Evolutionary conservation across 2,888 invertebrate species (phyloP).

Genomic region (Zele albiditarsus): DNA sequence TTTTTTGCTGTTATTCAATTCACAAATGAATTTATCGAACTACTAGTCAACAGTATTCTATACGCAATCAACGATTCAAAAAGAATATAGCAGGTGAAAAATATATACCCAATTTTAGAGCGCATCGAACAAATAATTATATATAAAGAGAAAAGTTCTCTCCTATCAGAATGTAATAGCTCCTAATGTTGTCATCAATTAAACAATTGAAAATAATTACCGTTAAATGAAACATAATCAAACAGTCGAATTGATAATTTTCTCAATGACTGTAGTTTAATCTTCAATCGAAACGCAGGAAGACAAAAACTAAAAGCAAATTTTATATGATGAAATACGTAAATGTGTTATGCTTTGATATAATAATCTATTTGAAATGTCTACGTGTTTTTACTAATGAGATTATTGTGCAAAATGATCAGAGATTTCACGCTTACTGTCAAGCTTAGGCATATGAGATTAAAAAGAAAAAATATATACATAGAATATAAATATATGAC

Average conservation of each 20-base stretch:
- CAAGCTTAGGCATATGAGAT: slow-evolving; percentile 36
- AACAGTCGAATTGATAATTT: not conserved
- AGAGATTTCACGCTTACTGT: slow-evolving; percentile 40
- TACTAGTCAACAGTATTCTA: slow-evolving; percentile 19
- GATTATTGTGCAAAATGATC: slow-evolving; percentile 49
- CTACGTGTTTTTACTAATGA: slow-evolving; percentile 57
- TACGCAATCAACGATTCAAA: slow-evolving; percentile 16
- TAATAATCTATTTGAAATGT: slow-evolving; percentile 60
- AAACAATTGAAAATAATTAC: not conserved
- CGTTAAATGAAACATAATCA: not conserved
- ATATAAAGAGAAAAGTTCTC: not conserved
- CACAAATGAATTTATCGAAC: not conserved
- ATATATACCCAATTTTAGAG: slow-evolving; percentile 11
- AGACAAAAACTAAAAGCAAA: slow-evolving; percentile 25
- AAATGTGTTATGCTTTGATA: slow-evolving; percentile 68
- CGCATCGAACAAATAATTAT: not conserved
- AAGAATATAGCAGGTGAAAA: not conserved
- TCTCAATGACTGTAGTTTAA: not conserved
- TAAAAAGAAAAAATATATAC: slow-evolving; percentile 11
- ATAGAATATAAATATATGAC: no score
- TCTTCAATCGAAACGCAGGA: not conserved
- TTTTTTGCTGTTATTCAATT: not conserved
- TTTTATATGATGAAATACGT: slow-evolving; percentile 60
- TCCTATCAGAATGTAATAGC: not conserved
- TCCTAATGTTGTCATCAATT: slow-evolving; percentile 9